Percentiles rank a stretch among this genome's conserved stretches.
phyloP scores from a whole-genome alignment of 2,113 vertebrate species.

The Puma concolor region DNA sequence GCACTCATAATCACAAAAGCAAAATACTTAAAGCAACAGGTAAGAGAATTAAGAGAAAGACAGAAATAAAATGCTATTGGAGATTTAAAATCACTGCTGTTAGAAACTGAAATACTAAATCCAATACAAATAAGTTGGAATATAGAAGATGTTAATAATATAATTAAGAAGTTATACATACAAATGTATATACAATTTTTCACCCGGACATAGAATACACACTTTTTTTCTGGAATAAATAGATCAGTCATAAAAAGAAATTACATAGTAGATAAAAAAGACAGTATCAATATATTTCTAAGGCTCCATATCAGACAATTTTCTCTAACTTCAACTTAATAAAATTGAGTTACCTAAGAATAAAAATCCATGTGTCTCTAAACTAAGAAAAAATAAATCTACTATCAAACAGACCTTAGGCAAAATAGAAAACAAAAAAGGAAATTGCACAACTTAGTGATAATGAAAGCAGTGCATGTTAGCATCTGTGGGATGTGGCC shows the following conservation, averaged over 20 bases:
- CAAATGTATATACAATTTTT: background rate
- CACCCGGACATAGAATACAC: background rate
- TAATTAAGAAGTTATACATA: background rate
- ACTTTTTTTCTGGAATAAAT: background rate
- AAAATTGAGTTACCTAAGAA: background rate
- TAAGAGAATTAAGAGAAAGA: background rate
- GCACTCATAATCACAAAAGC: background rate
- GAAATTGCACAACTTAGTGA: background rate
- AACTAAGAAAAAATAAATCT: background rate
- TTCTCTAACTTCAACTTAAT: background rate
- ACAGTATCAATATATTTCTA: background rate
- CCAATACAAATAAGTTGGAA: background rate
- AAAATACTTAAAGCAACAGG: background rate
- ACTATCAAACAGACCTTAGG: background rate
- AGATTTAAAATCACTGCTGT: background rate
- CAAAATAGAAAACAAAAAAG: background rate
- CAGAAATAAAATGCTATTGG: background rate
- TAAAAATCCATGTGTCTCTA: background rate
- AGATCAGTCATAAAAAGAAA: background rate
- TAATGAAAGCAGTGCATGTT: background rate
- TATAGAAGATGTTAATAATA: background rate
- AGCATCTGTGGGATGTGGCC: background rate
- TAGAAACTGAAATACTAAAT: background rate
- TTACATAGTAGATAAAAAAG: background rate
- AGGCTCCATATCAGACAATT: background rate